Percentiles rank a stretch among this genome's conserved stretches.
These are phyloP conservation scores for Orthonychiurus folsomi DNA, from an alignment of 2,888 invertebrate genomes.

Conservation along the genomic window DNA sequence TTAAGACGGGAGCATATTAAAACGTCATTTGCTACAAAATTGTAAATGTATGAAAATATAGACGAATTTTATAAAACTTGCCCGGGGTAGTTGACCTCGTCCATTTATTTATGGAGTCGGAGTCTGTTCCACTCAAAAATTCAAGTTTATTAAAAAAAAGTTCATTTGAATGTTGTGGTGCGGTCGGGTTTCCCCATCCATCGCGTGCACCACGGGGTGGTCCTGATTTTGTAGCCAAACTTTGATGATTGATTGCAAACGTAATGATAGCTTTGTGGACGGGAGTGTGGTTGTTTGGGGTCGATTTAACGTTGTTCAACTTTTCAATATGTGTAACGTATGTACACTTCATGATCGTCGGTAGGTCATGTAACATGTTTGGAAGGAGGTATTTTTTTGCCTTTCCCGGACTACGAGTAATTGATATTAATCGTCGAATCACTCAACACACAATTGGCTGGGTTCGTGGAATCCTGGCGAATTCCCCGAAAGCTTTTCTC, in stretches of 20 bases:
- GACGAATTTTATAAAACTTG: too few relatives aligned
- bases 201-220: not conserved
- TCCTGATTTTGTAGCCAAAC: not conserved
- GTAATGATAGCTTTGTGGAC: not conserved
- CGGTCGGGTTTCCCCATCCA: not conserved
- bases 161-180: not conserved
- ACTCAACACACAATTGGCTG: not conserved
- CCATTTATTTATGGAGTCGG: too few relatives aligned
- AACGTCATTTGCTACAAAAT: too few relatives aligned
- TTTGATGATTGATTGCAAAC: not conserved
- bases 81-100: too few relatives aligned
- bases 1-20: too few relatives aligned
- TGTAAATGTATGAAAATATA: not conserved
- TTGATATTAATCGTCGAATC: not conserved
- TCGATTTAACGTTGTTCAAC: constrained; percentile 1
- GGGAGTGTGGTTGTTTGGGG: not conserved
- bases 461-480: too few relatives aligned
- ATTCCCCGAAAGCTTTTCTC: too few relatives aligned
- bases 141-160: not conserved
- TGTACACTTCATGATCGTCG: too few relatives aligned
- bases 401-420: not conserved
- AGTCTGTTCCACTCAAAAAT: too few relatives aligned
- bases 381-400: not conserved
- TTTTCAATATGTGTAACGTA: too few relatives aligned
- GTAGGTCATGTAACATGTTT: not conserved